Evolutionary conservation across 2,797 vertebrate genomes (phyloP), one percentile per base, ranked within the genome.

Genomic region (Poeciliopsis infans): DNA sequence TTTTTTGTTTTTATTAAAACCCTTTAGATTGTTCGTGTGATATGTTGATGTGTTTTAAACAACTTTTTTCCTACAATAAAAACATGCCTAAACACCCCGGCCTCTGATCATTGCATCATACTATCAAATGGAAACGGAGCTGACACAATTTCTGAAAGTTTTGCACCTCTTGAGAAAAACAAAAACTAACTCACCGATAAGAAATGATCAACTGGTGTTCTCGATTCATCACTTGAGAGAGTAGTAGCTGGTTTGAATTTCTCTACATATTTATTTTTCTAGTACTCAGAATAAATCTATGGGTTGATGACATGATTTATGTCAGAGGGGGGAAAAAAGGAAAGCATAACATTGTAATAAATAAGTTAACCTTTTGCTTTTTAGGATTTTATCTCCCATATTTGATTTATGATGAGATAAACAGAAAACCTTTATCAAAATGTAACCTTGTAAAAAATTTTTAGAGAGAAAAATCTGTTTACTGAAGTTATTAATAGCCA

Each of bases 331-430:
- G 4, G 1, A 47, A 69, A 15, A n/a, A 70, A 28, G 16, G 33
- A 39, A 68, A 41, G 6, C 39, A 69, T 20, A 41, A 25, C 18
- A 41, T 41, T 11, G 64, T 47, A 46, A 66, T 20, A 11, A 66
- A 41, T 41, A 68, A 41, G 36, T 68, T 10, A 39, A 15, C 20
- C 5, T 64, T 7, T 64, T 13, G 64, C 64, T 39, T 43, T 45
- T 70, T 6, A n/a, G 41, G 41, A 70, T 70, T 45, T 43, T 28
- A n/a, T 70, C 41, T 70, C 23, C 2, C 39, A 45, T 70, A 45
- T 70, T 70, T 70, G 68, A 70, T 70, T 45, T 70, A 12, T n/a
- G 23, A 11, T 28, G 23, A 70, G 68, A 70, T 28, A 70, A 45
- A 70, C 23, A 45, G 13, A 1, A 2, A 15, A 41, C 18, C 23